These are phyloP conservation scores for Ephestia elutella DNA, from an alignment of 1,140 invertebrate species.

Conservation along the genomic window DNA sequence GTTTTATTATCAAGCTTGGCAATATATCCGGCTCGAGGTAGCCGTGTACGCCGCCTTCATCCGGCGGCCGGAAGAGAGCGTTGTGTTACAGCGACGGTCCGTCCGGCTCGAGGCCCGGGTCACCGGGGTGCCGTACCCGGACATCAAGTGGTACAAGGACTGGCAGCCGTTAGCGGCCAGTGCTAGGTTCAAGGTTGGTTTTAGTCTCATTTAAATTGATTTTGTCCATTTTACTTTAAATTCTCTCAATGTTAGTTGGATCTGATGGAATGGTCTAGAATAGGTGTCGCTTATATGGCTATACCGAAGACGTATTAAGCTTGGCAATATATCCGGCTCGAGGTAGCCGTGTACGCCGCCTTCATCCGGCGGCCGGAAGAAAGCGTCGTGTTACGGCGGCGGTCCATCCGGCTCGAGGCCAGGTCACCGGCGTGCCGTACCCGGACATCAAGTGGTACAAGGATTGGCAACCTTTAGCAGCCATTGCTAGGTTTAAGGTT, in stretches of 20 bases:
- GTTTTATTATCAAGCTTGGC: too few species aligned
- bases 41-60: constrained; percentile 95
- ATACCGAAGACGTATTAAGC: too few species aligned
- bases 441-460: constrained; percentile 98
- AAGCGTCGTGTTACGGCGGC: constrained; percentile 82
- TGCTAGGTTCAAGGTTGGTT: constrained; percentile 82
- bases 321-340: too few species aligned
- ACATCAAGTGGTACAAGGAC: constrained; percentile 98
- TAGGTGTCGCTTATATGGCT: too few species aligned
- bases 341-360: constrained; percentile 93
- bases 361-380: constrained; percentile 92
- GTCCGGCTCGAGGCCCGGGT: constrained; percentile 89
- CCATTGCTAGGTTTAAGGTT: constrained; percentile 87
- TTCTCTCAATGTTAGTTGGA: too few species aligned
- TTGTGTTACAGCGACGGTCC: constrained; percentile 82
- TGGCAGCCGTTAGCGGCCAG: constrained; percentile 92
- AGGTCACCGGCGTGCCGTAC: constrained; percentile 91
- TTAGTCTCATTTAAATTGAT: neutral
- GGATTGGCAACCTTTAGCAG: constrained; percentile 92
- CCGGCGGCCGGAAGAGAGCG: constrained; percentile 87
- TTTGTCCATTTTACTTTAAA: too few species aligned
- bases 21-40: too few species aligned
- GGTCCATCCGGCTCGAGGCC: constrained; percentile 86
- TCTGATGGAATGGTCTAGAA: too few species aligned
- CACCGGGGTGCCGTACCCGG: constrained; percentile 92